phyloP scores from a whole-genome alignment of 2,797 vertebrate genomes.

The Urophycis tenuis region DNA sequence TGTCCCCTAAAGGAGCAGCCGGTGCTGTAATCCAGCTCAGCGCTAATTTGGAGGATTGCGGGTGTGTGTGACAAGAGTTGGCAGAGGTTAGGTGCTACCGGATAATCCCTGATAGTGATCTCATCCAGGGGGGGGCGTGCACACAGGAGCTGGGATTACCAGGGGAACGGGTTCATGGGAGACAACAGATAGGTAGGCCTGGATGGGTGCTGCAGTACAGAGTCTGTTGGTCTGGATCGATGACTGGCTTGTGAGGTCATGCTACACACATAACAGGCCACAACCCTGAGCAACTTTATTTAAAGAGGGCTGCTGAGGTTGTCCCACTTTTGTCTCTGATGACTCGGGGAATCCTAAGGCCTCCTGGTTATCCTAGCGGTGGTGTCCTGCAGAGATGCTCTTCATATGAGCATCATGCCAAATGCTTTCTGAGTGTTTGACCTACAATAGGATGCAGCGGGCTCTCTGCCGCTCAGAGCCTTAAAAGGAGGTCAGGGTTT shows the following conservation, averaged over 20 bases:
- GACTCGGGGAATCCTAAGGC: neutral
- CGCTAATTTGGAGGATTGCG: constrained; percentile 62
- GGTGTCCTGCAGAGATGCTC: neutral
- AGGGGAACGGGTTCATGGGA: neutral
- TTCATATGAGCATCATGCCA: neutral
- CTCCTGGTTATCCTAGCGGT: neutral
- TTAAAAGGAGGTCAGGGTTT: constrained; percentile 1
- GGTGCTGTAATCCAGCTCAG: constrained; percentile 43
- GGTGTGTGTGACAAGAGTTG: constrained; percentile 53
- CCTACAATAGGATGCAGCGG: neutral
- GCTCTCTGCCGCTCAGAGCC: neutral
- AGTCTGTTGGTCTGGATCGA: neutral
- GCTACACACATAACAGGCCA: neutral
- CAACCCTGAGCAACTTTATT: neutral
- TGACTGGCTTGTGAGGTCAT: neutral
- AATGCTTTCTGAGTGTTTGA: neutral
- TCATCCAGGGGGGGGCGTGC: constrained; percentile 37
- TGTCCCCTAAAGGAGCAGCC: constrained; percentile 19
- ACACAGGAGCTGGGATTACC: constrained; percentile 31
- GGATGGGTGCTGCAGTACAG: neutral
- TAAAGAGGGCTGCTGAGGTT: neutral
- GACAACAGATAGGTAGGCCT: neutral
- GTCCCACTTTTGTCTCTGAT: neutral
- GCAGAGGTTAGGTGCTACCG: constrained; percentile 30
- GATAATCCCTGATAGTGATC: constrained; percentile 57